These are phyloP conservation scores for Mesaphorura yosii DNA, from an alignment of 1,140 invertebrate genomes.

Conservation along the genomic window DNA sequence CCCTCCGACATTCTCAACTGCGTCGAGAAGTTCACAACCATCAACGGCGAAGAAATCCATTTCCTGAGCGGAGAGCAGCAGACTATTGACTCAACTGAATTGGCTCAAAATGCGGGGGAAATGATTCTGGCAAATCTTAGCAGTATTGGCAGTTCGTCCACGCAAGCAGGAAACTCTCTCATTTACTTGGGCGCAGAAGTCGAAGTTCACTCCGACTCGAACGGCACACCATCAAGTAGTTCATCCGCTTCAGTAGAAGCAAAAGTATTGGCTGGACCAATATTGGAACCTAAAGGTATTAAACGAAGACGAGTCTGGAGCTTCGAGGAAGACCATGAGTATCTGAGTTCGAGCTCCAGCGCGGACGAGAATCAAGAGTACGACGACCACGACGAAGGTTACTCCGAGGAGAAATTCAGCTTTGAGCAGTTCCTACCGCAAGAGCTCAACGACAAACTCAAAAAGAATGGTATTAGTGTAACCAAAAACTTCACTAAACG, in stretches of 20 bases:
- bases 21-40: slow-evolving; percentile 27
- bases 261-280: too few relatives aligned
- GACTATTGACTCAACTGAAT: neutral
- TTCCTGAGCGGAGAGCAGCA: slow-evolving; percentile 6
- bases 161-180: too few relatives aligned
- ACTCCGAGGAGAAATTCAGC: neutral
- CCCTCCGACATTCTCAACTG: slow-evolving; percentile 30
- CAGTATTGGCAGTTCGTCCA: too few relatives aligned
- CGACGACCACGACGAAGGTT: neutral
- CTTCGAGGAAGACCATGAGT: slow-evolving; percentile 19
- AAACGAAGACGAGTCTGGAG: slow-evolving; percentile 27
- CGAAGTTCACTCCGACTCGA: too few relatives aligned
- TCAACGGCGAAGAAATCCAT: slow-evolving; percentile 18
- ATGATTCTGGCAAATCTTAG: neutral
- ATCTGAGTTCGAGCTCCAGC: too few relatives aligned
- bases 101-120: neutral
- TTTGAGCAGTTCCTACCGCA: too few relatives aligned
- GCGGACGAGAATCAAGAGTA: slow-evolving; percentile 3
- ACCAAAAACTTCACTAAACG: neutral
- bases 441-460: slow-evolving; percentile 15
- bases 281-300: too few relatives aligned
- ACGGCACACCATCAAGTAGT: too few relatives aligned
- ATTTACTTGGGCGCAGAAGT: too few relatives aligned
- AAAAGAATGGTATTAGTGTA: slow-evolving; percentile 3
- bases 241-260: too few relatives aligned